Conservation (phyloP, 2,888 invertebrate species). For the Argyresthia goedartella region DNA sequence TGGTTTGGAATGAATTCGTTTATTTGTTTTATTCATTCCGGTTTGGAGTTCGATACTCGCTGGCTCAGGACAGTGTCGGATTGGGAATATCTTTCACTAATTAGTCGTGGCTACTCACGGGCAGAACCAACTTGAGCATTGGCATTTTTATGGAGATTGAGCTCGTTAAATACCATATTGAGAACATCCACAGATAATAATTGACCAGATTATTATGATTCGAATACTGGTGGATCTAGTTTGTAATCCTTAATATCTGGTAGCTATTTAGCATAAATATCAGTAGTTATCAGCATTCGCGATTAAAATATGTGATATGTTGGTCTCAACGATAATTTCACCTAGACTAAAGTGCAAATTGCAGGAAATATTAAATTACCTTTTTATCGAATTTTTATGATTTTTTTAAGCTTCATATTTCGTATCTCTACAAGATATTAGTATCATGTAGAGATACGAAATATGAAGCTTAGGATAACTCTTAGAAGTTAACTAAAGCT, state of each 20-base stretch:
- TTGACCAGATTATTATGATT: slow-evolving; percentile 12
- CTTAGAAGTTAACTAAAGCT: too few relatives aligned
- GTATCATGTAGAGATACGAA: too few relatives aligned
- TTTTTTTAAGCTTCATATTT: too few relatives aligned
- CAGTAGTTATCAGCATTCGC: too few relatives aligned
- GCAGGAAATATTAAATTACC: too few relatives aligned
- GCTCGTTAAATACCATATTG: slow-evolving; percentile 11
- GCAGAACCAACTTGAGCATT: slow-evolving; percentile 5
- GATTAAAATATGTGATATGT: too few relatives aligned
- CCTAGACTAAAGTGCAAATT: too few relatives aligned
- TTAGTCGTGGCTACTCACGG: slow-evolving; percentile 6
- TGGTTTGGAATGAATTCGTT: slow-evolving; percentile 52
- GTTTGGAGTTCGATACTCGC: slow-evolving; percentile 19
- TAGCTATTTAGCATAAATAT: slow-evolving; percentile 5
- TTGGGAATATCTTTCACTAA: slow-evolving; percentile 8
- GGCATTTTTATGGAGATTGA: slow-evolving; percentile 11
- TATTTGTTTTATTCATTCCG: slow-evolving; percentile 50
- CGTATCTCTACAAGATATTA: too few relatives aligned
- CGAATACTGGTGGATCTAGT: slow-evolving; percentile 14
- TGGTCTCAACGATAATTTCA: too few relatives aligned
- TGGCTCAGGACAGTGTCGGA: not conserved
- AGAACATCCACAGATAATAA: slow-evolving; percentile 11
- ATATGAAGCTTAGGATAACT: too few relatives aligned
- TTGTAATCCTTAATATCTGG: slow-evolving; percentile 12
- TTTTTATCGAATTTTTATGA: too few relatives aligned